Evolutionary conservation across 2,888 invertebrate genomes (phyloP), one percentile per base, ranked within the genome.

Genomic region (Caenorhabditis sp.): DNA sequence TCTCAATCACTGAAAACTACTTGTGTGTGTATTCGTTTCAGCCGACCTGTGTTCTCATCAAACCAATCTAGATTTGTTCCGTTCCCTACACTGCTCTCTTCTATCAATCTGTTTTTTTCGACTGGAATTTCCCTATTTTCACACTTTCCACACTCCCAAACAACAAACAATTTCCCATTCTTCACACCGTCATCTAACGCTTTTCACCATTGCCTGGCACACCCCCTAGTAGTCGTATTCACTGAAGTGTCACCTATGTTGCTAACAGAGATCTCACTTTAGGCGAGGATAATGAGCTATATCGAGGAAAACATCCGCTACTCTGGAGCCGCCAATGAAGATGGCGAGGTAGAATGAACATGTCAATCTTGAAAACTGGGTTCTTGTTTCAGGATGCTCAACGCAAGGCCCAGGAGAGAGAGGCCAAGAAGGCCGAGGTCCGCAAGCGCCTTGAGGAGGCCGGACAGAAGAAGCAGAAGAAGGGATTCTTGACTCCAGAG

Each of bases 401-500:
- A 79, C 96, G 96, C 95, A 97, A 96, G 95, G 97, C 96, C 95
- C 95, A 96, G 93, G 97, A 97, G 94, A 97, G 97, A 94, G 97
- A 98, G 94, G 95, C 96, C 95, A 97, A 97, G 95, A 96, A 97
- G 94, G 97, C 97, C 93, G 97, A 98, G 94, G 89, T 98, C 94
- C 96, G 97, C 94, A 96, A 96, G 94, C 96, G 97, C 93, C 96
- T 97, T 95, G 98, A 98, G 94, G 97, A 97, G 94, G 97, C 97
- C 94, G 96, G 97, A 94, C 84, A 98, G 94, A 98, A 98, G 94
- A 93, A 92, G 82, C 72, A 80, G 49, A 98, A 98, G 96, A 98
- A 98, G 94, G 98, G 98, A 95, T 98, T 98, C 95, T 87, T 97
- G 96, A 97, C 98, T 93, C 97, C 97, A 87, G 98, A 98, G 94